These are phyloP conservation scores for Abrostola triplasia DNA, from an alignment of 2,888 invertebrate species.

Conservation along the genomic window DNA sequence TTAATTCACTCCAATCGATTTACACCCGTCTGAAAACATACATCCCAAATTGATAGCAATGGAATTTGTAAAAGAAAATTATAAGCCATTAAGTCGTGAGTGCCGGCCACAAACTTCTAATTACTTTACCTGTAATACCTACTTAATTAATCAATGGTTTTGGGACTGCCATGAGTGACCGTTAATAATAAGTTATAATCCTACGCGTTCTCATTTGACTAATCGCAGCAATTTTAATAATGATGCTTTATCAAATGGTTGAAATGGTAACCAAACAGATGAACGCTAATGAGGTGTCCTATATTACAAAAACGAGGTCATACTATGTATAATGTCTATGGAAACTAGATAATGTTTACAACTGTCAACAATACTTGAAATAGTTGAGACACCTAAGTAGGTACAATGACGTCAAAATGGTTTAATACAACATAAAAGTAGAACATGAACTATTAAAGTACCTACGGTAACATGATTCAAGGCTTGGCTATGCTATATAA, in stretches of 20 bases:
- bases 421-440: conserved; percentile 16
- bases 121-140: conserved; percentile 3
- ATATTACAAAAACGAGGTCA: conserved; percentile 51
- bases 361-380: conserved; percentile 39
- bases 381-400: conserved; percentile 36
- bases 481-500: conserved; percentile 17
- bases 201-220: conserved; percentile 39
- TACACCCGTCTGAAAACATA: neutral
- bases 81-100: neutral
- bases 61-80: conserved; percentile 1
- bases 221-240: conserved; percentile 56
- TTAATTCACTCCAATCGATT: conserved; percentile 3
- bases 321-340: conserved; percentile 28
- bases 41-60: neutral
- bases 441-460: conserved; percentile 16
- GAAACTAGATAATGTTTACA: conserved; percentile 52
- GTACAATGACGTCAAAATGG: conserved; percentile 28
- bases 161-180: conserved; percentile 11
- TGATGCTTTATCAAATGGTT: conserved; percentile 41
- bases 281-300: conserved; percentile 54
- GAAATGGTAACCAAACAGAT: conserved; percentile 55
- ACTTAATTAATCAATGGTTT: conserved; percentile 14
- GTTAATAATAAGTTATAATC: conserved; percentile 21
- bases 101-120: neutral
- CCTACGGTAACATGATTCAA: conserved; percentile 20